Base-by-base conservation (phyloP, 2,888 invertebrate species). In the Deilephila porcellus region DNA sequence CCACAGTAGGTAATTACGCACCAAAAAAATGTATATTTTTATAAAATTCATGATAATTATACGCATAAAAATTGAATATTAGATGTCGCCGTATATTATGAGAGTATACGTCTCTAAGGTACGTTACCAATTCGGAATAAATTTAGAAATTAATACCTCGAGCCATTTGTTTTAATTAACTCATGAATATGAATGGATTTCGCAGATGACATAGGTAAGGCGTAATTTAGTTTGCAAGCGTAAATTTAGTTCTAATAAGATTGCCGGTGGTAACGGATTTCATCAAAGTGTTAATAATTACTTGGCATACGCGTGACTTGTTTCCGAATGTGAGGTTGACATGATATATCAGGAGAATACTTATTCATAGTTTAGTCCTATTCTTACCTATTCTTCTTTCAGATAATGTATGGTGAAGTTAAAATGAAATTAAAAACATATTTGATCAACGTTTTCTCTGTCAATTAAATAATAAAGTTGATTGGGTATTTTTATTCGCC, bases 101-200 rank as follows among this genome's bases (percentile, higher is more conserved):
- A 76, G 72, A 73, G 73, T 78, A 76, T 75, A 75, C 74, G 80
- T 80, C 85, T 80, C 87, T 76, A 82, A 83, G 85, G 88, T 82
- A 81, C 82, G 80, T 78, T 85, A 83, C 85, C 84, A 81, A 83
- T 83, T 85, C 81, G 79, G 79, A 89, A 88, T 86, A 85, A 89
- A 85, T 87, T 87, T 86, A 85, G 83, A 88, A 88, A 90, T 89
- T 89, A 89, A 89, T 90, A 88, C 86, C 86, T 86, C 79, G 77
- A 85, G 84, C 84, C 85, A 86, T 91, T 91, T 87, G 88, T 89
- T 90, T 88, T 90, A 91, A 91, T 90, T 89, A 89, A 86, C 76
- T 88, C 86, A 87, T 90, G 89, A 91, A 91, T 91, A 91, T 90
- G 85, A 81, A 91, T 88, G 85, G 85, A 80, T 74, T 79, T 80